Evolutionary conservation across 2,113 vertebrate genomes (phyloP), one percentile per base, ranked within the genome.

Genomic region (Carassius auratus): DNA sequence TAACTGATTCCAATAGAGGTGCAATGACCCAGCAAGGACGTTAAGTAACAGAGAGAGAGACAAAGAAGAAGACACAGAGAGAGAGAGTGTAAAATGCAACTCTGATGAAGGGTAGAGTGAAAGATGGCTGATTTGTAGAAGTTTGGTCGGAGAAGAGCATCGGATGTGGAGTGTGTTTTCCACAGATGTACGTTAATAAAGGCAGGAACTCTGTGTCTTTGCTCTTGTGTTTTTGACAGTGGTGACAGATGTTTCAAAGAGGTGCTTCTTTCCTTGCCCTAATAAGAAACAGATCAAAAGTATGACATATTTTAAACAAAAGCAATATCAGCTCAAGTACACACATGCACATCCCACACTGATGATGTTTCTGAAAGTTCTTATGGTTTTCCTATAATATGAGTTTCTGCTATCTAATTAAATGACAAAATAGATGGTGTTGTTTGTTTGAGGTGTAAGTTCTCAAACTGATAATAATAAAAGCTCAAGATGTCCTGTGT

Each of bases 1-100:
- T 88, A 86, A 86, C 87, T 82, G 48, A 77, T 86, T 86, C 82
- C 77, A 88, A 88, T 85, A 84, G 86, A 14, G 36, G 73, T n/a
- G 26, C 83, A 84, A 19, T 79, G 68, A 84, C 77, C 89, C 82
- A 85, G 77, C 86, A 82, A 83, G 86, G 83, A 87, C 86, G 83
- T 59, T 81, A 42, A 23, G 88, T 85, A 86, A 66, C 77, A 64
- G 85, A 88, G 38, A 17, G 73, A 83, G 59, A 69, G 71, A 74
- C 45, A 75, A 55, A 83, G 23, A 42, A 38, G 66, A 68, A 23
- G 23, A 76, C 77, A 59, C 8, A 69, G 33, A 86, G 59, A 50
- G 80, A 84, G 77, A 15, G 30, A 73, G 21, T 8, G 52, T 81
- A 88, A 59, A 36, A 74, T 48, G n/a, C 7, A 3, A 71, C 23